Evolutionary conservation across 2,888 invertebrate genomes (phyloP).

Genomic region (Melanostoma scalare): DNA sequence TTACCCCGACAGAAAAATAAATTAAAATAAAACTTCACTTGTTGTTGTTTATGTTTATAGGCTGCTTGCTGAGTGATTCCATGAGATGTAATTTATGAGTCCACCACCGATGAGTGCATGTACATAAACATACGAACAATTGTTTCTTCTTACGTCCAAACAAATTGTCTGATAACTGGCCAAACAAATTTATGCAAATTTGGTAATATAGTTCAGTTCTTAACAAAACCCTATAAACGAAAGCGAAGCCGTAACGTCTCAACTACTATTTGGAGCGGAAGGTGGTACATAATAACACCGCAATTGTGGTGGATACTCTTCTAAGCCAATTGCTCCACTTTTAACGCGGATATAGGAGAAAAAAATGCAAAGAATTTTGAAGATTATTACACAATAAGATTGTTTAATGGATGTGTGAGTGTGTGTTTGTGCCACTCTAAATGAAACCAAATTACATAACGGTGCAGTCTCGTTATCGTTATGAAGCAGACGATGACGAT

Average conservation of each 20-base stretch:
- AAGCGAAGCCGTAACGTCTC: conserved; percentile 39
- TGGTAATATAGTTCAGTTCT: background rate
- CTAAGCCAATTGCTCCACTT: conserved; percentile 35
- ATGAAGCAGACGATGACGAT: conserved; percentile 55
- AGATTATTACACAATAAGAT: conserved; percentile 38
- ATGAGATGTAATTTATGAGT: background rate
- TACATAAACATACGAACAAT: background rate
- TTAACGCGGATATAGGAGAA: conserved; percentile 48
- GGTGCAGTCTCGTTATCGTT: conserved; percentile 23
- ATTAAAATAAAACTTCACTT: too few species aligned
- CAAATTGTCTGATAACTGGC: conserved; percentile 54
- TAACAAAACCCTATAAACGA: conserved; percentile 19
- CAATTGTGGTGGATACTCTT: conserved; percentile 13
- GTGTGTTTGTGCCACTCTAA: conserved; percentile 35
- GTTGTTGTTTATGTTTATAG: background rate
- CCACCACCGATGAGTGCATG: conserved; percentile 3
- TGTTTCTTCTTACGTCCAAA: conserved; percentile 29
- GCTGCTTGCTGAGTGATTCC: background rate
- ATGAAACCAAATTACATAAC: conserved; percentile 59
- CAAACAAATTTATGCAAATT: conserved; percentile 31
- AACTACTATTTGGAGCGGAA: conserved; percentile 61
- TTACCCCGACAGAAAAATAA: too few species aligned
- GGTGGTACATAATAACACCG: conserved; percentile 26
- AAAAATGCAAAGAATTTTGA: conserved; percentile 58
- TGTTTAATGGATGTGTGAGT: background rate